Evolutionary conservation across 2,888 invertebrate genomes (phyloP).

Genomic region (Cataglyphis altisquamis): DNA sequence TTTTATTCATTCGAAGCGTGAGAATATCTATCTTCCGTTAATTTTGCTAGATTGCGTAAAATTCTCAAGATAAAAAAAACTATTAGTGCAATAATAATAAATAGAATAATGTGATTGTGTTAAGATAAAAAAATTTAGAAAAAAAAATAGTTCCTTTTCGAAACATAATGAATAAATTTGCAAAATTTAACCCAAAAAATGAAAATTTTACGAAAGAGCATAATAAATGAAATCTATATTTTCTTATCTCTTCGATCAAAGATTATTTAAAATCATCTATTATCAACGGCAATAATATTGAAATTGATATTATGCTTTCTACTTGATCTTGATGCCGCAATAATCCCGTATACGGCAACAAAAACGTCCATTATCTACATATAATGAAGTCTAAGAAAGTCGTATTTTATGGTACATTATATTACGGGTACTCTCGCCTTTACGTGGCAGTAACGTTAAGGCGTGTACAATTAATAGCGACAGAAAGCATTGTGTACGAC

Average conservation of each 20-base stretch:
- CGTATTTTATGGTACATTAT: constrained; percentile 33
- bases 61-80: not conserved
- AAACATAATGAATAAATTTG: not conserved
- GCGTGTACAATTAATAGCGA: constrained; percentile 32
- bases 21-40: constrained; percentile 19
- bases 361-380: constrained; percentile 9
- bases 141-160: not conserved
- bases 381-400: constrained; percentile 26
- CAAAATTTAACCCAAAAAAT: not conserved
- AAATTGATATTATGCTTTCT: constrained; percentile 12
- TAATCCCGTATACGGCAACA: constrained; percentile 21
- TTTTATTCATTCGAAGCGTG: constrained; percentile 3
- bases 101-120: constrained; percentile 8
- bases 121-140: not conserved
- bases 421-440: constrained; percentile 41
- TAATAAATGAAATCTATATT: constrained; percentile 2
- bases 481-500: constrained; percentile 22
- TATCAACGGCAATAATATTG: constrained; percentile 5
- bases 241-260: constrained; percentile 9
- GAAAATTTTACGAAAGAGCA: not conserved
- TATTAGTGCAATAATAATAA: constrained; percentile 17
- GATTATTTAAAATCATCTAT: not conserved
- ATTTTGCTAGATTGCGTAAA: constrained; percentile 13
- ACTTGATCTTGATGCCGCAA: not conserved
- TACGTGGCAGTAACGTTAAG: constrained; percentile 24